A percentile compares a stretch with the other conserved stretches of the same genome.
phyloP scores from a whole-genome alignment of 2,888 invertebrate species.

The Orthosia gracilis region DNA sequence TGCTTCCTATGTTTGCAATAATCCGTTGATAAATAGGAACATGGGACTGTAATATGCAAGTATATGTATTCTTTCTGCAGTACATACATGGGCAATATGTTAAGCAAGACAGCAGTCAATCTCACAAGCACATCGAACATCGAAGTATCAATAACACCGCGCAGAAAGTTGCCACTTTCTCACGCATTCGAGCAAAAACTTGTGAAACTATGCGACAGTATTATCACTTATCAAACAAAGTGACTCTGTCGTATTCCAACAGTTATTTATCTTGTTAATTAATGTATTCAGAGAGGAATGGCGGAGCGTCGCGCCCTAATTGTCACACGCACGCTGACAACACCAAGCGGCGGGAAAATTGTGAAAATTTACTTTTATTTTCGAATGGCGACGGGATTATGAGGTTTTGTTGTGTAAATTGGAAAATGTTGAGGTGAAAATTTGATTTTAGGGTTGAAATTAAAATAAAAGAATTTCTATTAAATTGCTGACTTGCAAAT shows the following conservation, averaged over 20 bases:
- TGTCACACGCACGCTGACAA: slow-evolving; percentile 68
- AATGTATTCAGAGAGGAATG: slow-evolving; percentile 66
- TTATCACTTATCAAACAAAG: slow-evolving; percentile 60
- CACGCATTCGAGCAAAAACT: slow-evolving; percentile 54
- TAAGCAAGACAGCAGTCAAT: slow-evolving; percentile 31
- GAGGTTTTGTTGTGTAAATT: slow-evolving; percentile 16
- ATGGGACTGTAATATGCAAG: not conserved
- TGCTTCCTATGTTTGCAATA: not conserved
- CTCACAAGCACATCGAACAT: slow-evolving; percentile 28
- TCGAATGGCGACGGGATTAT: slow-evolving; percentile 25
- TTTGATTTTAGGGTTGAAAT: not conserved
- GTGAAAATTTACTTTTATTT: slow-evolving; percentile 62
- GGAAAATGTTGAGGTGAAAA: slow-evolving; percentile 15
- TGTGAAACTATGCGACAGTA: slow-evolving; percentile 58
- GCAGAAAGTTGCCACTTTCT: slow-evolving; percentile 59
- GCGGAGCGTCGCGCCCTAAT: slow-evolving; percentile 79
- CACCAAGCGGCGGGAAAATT: slow-evolving; percentile 59
- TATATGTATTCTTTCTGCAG: not conserved
- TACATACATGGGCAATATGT: not conserved
- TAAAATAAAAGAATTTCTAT: not conserved
- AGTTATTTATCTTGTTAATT: slow-evolving; percentile 70
- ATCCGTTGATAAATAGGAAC: not conserved
- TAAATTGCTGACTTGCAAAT: not conserved
- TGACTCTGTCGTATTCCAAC: slow-evolving; percentile 56
- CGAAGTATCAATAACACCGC: slow-evolving; percentile 44